Base-by-base conservation (phyloP, 2,113 vertebrate species). In the Paedocypris sp. region DNA sequence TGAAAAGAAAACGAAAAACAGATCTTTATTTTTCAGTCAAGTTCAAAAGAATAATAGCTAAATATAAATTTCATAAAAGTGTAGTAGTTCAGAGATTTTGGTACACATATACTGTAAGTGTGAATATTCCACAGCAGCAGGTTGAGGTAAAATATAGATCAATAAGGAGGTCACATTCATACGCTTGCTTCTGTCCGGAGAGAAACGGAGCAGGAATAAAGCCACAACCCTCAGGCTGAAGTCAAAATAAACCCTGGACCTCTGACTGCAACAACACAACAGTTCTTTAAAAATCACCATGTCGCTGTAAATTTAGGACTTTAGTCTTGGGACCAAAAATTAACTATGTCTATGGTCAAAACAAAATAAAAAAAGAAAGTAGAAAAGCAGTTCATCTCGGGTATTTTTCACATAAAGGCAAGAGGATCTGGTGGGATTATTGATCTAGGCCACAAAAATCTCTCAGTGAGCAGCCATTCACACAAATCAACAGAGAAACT, bases 91-190 rank as follows among this genome's bases (percentile, higher is more conserved):
- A n/a, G n/a, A n/a, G n/a, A n/a, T n/a, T n/a, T n/a, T n/a, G n/a
- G n/a, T n/a, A n/a, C n/a, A n/a, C n/a, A n/a, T n/a, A n/a, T n/a
- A n/a, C n/a, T n/a, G n/a, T n/a, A n/a, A n/a, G n/a, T 7, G 35
- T 25, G 43, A 18, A 15, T 12, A 54, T 5, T 5, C 36, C 39
- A 22, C 23, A 18, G 36, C 10, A 19, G 33, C 48, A 51, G 23
- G 35, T 42, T 42, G 23, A 16, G 51, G 51, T 54, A 54, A 39
- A 33, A 54, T 26, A 23, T 54, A 19, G 35, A 41, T 56, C 50
- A 38, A 26, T 42, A 41, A 56, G 36, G 15, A 56, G 52, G 36
- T 56, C 52, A 18, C 25, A 12, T 42, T 7, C 38, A 43, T 31
- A 57, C 29, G 26, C 20, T n/a, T n/a, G n/a, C 53, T 29, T 9